Percentiles rank a stretch among this genome's conserved stretches.
phyloP scores from a whole-genome alignment of 2,113 vertebrate species.

The Oncorhynchus masou region DNA sequence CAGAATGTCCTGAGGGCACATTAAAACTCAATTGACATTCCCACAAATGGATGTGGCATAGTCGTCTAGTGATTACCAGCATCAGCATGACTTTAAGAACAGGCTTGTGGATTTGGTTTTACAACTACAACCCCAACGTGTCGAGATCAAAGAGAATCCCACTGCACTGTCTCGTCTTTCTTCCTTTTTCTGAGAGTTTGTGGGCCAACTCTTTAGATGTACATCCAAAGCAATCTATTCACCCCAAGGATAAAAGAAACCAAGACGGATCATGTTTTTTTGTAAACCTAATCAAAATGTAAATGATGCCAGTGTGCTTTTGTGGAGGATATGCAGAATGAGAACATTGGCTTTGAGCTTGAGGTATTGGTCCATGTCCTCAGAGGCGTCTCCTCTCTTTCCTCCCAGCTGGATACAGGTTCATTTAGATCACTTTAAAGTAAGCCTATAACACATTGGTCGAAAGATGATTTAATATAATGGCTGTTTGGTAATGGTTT shows the following conservation, averaged over 20 bases:
- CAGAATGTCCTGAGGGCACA: no score
- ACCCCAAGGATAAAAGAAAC: background rate
- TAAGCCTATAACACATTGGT: no score
- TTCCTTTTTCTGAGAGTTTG: background rate
- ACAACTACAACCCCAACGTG: background rate
- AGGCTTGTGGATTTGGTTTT: slow-evolving; percentile 24
- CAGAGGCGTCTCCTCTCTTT: background rate
- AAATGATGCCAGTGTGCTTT: background rate
- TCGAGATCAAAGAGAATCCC: background rate
- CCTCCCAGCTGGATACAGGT: no score
- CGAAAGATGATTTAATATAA: no score
- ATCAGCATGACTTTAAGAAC: background rate
- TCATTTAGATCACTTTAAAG: no score
- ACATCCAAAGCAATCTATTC: background rate
- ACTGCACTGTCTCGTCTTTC: no score
- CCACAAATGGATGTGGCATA: no score
- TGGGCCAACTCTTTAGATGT: background rate
- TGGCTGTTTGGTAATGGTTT: no score
- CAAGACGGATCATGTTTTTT: background rate
- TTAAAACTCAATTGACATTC: no score
- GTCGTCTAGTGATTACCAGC: no score
- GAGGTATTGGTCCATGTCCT: background rate
- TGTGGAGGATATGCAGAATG: no score
- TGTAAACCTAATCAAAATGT: slow-evolving; percentile 8
- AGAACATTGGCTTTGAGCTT: background rate